These are phyloP conservation scores for Acestrorhynchus altus DNA, from an alignment of 2,797 vertebrate genomes.

Conservation along the genomic window DNA sequence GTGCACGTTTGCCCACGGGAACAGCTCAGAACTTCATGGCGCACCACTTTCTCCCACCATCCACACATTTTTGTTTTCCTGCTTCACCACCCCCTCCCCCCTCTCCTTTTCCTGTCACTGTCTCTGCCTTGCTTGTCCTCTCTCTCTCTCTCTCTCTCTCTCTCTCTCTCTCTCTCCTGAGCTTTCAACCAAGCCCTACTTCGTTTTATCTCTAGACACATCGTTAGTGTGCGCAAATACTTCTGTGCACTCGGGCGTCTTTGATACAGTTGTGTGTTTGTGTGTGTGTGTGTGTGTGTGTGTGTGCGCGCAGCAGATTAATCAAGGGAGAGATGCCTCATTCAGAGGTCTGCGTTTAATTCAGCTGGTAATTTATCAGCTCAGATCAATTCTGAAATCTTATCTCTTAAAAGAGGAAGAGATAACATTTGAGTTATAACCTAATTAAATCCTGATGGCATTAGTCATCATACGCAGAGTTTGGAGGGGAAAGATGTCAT, in stretches of 20 bases:
- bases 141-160: background rate
- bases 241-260: conserved; percentile 16
- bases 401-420: conserved; percentile 27
- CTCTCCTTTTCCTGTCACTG: no score
- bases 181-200: conserved; percentile 32
- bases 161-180: conserved; percentile 27
- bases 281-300: background rate
- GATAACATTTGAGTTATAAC: conserved; percentile 24
- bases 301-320: conserved; percentile 8
- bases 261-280: conserved; percentile 19
- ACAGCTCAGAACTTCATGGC: conserved; percentile 42
- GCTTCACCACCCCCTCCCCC: background rate
- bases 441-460: conserved; percentile 39
- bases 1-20: conserved; percentile 43
- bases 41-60: conserved; percentile 23
- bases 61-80: conserved; percentile 8
- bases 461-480: conserved; percentile 29
- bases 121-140: background rate
- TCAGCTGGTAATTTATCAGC: conserved; percentile 34
- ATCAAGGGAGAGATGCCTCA: conserved; percentile 7
- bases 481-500: background rate
- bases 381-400: conserved; percentile 29
- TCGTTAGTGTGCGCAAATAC: conserved; percentile 44
- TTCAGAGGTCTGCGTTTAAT: conserved; percentile 3
- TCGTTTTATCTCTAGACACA: conserved; percentile 45